Base-by-base conservation (phyloP, 2,888 invertebrate genomes). In the Idaea dimidiata region DNA sequence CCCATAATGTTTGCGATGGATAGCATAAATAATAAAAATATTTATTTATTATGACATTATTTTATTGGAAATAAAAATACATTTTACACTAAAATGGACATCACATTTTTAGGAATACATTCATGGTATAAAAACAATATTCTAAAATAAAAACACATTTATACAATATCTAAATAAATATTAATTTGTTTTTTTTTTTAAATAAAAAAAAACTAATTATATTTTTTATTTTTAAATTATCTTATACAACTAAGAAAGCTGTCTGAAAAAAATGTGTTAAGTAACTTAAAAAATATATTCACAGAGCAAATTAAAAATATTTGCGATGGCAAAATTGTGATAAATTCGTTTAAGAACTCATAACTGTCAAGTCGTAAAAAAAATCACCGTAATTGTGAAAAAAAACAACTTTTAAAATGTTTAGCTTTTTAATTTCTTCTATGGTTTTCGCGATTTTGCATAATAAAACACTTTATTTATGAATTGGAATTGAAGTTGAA, bases 51-150 rank as follows among this genome's bases (percentile, higher is more conserved):
- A 43, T 43, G 43, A 43, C 43, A 18, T 76, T 62, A 65, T 72
- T 84, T 84, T 84, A 81, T 85, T 81, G 81, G 62, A 84, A 82
- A 81, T 79, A 80, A 78, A 80, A 79, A 78, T 77, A 83, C 71
- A 75, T 66, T 72, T 79, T 71, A 73, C 65, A 68, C 69, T 76
- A 74, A 69, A 69, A 75, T 74, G 72, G 78, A 81, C 84, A 82
- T 82, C 79, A 82, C 81, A 81, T 74, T 72, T 64, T 68, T 73
- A 79, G 75, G 77, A 79, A 80, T 78, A 80, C 72, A 75, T 75
- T 72, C 66, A 73, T 72, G 73, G 76, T 80, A 78, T 66, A 76
- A 74, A 74, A 73, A 75, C 74, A 74, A 72, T 66, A 14, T 3
- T 43, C 43, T 43, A 43, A 43, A 43, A 43, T 43, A 43, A 54